Percentiles rank a stretch among this genome's conserved stretches.
Conservation (phyloP, 2,888 invertebrate species). For the Julus scandinavius region DNA sequence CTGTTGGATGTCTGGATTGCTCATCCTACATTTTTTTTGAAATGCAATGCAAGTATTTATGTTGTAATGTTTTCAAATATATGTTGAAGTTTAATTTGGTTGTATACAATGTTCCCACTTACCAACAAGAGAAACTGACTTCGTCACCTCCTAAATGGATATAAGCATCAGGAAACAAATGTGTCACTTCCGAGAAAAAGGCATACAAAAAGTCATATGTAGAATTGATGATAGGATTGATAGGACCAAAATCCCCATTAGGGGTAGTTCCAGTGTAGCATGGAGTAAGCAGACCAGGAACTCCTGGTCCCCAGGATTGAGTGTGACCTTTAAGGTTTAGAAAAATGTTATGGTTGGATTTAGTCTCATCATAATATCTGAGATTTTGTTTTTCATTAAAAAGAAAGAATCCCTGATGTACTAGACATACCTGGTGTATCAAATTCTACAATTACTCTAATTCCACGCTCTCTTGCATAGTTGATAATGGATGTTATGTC, state of each 20-base stretch:
- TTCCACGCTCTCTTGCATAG: constrained; percentile 82
- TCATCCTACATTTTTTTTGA: constrained; percentile 64
- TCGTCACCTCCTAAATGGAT: constrained; percentile 96
- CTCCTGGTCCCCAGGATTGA: constrained; percentile 83
- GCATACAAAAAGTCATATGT: constrained; percentile 76
- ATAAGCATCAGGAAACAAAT: constrained; percentile 81
- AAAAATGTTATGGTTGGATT: not conserved
- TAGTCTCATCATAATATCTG: not conserved
- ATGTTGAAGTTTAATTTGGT: not conserved
- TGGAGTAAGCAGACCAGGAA: constrained; percentile 77
- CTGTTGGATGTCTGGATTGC: constrained; percentile 73
- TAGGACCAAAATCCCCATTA: constrained; percentile 76
- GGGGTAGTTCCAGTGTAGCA: constrained; percentile 73
- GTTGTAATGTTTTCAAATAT: not conserved
- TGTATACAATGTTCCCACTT: constrained; percentile 62
- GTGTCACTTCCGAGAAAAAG: constrained; percentile 76
- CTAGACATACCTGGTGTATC: constrained; percentile 77
- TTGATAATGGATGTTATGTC: constrained; percentile 78
- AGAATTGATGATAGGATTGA: constrained; percentile 76
- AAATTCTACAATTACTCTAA: constrained; percentile 89
- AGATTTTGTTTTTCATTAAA: not conserved
- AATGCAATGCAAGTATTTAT: not conserved
- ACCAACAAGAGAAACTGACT: constrained; percentile 85
- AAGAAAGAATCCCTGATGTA: not conserved
- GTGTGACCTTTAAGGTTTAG: constrained; percentile 75